Conservation (phyloP, 2,797 vertebrate genomes). For the Phrynocephalus forsythii region DNA sequence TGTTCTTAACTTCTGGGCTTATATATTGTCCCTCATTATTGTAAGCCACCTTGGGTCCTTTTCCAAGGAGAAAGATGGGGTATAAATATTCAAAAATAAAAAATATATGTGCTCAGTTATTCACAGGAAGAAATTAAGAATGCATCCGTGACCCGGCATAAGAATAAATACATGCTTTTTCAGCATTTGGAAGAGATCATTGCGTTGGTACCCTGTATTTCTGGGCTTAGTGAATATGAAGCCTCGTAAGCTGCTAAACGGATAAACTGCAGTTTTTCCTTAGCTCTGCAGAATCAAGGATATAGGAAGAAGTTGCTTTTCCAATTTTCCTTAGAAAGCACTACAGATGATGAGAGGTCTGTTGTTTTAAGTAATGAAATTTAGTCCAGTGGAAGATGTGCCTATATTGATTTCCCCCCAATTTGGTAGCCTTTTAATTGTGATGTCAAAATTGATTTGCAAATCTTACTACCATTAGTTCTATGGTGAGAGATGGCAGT, state of each 20-base stretch:
- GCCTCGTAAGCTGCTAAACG: conserved; percentile 39
- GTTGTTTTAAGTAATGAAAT: conserved; percentile 1
- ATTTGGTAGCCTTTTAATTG: conserved; percentile 14
- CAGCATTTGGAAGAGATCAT: background rate
- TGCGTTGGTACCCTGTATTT: background rate
- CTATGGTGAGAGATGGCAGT: conserved; percentile 22
- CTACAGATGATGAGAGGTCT: background rate
- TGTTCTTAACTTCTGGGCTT: too few relatives aligned
- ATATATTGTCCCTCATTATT: too few relatives aligned
- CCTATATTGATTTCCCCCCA: conserved; percentile 33
- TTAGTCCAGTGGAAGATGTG: conserved; percentile 26
- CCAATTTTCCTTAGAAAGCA: conserved; percentile 20
- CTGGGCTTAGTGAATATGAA: conserved; percentile 28
- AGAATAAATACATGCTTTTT: background rate
- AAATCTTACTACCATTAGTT: conserved; percentile 30
- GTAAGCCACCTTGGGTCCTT: too few relatives aligned
- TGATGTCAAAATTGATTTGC: conserved; percentile 12
- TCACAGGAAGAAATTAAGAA: too few relatives aligned
- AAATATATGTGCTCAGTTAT: too few relatives aligned
- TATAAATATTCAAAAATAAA: too few relatives aligned
- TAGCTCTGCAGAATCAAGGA: conserved; percentile 14
- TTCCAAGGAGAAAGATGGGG: too few relatives aligned
- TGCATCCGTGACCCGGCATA: background rate
- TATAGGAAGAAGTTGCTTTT: conserved; percentile 33
- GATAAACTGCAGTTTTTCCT: conserved; percentile 40